phyloP scores from a whole-genome alignment of 2,888 invertebrate species.

The Lordiphosa andalusiaca region DNA sequence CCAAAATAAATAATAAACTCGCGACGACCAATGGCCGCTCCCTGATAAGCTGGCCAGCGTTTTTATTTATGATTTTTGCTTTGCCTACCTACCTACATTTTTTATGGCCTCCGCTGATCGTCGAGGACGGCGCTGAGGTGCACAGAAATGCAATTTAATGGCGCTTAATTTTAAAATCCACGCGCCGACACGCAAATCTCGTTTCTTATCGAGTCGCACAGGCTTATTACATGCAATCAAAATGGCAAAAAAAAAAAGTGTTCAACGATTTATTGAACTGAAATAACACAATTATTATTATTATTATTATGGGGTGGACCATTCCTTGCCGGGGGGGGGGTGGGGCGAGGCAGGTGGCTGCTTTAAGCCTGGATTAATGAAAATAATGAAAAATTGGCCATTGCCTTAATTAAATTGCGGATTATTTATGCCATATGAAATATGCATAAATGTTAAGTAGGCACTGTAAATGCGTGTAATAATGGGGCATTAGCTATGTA shows the following conservation, averaged over 20 bases:
- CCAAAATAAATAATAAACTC: constrained; percentile 75
- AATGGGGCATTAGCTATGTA: constrained; percentile 24
- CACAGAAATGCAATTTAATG: constrained; percentile 70
- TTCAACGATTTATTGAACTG: constrained; percentile 36
- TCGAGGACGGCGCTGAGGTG: constrained; percentile 32
- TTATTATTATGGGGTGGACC: too few species aligned
- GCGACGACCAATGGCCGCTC: constrained; percentile 17
- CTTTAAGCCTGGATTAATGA: constrained; percentile 10
- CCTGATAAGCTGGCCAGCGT: constrained; percentile 15
- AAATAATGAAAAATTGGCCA: constrained; percentile 42
- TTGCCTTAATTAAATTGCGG: constrained; percentile 70
- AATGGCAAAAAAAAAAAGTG: constrained; percentile 53
- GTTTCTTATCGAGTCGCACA: constrained; percentile 30
- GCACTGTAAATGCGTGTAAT: constrained; percentile 47
- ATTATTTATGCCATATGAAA: constrained; percentile 61
- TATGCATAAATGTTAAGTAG: constrained; percentile 36
- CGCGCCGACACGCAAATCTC: constrained; percentile 32
- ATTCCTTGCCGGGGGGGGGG: neutral
- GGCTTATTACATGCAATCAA: constrained; percentile 59
- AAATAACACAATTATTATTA: constrained; percentile 15
- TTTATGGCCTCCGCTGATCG: constrained; percentile 47
- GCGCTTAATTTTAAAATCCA: constrained; percentile 73
- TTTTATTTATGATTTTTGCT: constrained; percentile 66
- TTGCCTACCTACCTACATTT: constrained; percentile 31
- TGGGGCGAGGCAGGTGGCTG: too few species aligned